These are phyloP conservation scores for Karalla daura DNA, from an alignment of 2,797 vertebrate species.

Conservation along the genomic window DNA sequence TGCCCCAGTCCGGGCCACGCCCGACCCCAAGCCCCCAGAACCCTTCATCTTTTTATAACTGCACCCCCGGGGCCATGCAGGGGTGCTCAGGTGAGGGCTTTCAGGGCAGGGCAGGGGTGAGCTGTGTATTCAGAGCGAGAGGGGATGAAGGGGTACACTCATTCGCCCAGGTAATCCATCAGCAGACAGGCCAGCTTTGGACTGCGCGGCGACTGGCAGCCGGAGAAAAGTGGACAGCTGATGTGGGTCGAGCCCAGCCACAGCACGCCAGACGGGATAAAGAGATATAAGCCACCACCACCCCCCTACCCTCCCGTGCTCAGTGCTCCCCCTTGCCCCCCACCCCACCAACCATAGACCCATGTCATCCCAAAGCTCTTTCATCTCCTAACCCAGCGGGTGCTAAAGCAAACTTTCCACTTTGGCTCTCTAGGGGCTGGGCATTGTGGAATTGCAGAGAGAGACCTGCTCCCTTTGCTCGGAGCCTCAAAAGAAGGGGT, in stretches of 20 bases:
- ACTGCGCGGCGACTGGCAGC: slow-evolving; percentile 67
- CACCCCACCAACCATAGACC: slow-evolving; percentile 59
- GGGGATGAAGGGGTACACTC: slow-evolving; percentile 62
- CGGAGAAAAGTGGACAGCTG: slow-evolving; percentile 80
- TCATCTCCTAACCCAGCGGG: slow-evolving; percentile 81
- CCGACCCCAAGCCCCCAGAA: slow-evolving; percentile 43
- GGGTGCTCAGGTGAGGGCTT: slow-evolving; percentile 78
- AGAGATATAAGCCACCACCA: slow-evolving; percentile 79
- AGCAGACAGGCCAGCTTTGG: slow-evolving; percentile 85
- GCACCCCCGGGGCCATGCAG: slow-evolving; percentile 65
- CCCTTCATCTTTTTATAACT: slow-evolving; percentile 84
- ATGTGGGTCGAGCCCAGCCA: slow-evolving; percentile 70
- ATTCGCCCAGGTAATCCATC: slow-evolving; percentile 81
- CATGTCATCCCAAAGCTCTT: slow-evolving; percentile 79
- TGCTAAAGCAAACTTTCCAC: slow-evolving; percentile 87
- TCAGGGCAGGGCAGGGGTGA: slow-evolving; percentile 37
- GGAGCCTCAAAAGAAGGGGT: slow-evolving; percentile 54
- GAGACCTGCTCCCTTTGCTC: slow-evolving; percentile 56
- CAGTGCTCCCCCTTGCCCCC: slow-evolving; percentile 50
- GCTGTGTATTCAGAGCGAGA: slow-evolving; percentile 50
- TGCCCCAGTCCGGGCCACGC: slow-evolving; percentile 49
- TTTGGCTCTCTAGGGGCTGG: slow-evolving; percentile 74
- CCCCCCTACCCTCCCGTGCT: slow-evolving; percentile 20
- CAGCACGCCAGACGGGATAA: slow-evolving; percentile 85
- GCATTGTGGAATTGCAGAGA: slow-evolving; percentile 66